These are phyloP conservation scores for Anhinga rufa DNA, from an alignment of 2,113 vertebrate genomes.

Conservation along the genomic window DNA sequence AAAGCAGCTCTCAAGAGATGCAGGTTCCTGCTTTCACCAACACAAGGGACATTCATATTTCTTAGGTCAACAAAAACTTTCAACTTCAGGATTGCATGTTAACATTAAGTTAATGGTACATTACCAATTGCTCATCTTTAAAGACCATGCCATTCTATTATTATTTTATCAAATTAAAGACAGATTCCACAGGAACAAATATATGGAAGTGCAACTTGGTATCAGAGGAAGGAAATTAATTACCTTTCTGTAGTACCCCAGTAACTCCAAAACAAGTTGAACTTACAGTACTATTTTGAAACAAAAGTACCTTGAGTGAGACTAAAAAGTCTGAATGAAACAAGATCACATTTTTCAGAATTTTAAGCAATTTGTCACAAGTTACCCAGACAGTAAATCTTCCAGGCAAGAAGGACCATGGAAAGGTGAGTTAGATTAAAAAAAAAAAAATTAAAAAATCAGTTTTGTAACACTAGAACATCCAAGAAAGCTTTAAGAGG, in stretches of 20 bases:
- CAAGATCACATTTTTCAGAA: background rate
- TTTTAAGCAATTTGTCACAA: background rate
- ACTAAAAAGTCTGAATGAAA: background rate
- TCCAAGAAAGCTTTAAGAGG: background rate
- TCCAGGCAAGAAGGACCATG: background rate
- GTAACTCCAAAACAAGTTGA: background rate
- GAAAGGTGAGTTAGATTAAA: background rate
- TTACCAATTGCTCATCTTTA: background rate
- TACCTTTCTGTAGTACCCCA: background rate
- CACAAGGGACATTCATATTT: background rate
- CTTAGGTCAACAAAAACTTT: background rate
- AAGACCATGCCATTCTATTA: background rate
- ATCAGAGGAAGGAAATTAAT: background rate
- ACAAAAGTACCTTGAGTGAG: background rate
- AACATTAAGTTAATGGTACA: background rate
- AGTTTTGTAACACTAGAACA: background rate
- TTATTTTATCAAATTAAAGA: background rate
- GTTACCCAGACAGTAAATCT: background rate
- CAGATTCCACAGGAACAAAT: background rate
- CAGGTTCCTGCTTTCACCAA: background rate
- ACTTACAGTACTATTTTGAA: background rate
- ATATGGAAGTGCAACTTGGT: background rate
- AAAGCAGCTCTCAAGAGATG: background rate
- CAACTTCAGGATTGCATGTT: background rate
- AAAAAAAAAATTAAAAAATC: background rate